phyloP scores from a whole-genome alignment of 1,140 invertebrate species.

The Listronotus oregonensis region DNA sequence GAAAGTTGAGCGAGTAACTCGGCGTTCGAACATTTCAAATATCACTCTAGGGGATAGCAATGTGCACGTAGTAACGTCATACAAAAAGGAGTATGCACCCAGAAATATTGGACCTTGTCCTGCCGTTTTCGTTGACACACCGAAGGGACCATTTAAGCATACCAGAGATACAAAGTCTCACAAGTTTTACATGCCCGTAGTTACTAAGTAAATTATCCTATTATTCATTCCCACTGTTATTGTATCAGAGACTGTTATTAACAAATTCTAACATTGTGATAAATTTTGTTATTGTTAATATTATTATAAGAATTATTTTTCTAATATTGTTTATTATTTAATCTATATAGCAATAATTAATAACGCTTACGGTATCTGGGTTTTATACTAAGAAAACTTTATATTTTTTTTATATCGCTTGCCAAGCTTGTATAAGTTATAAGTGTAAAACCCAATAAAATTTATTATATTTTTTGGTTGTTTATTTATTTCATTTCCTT shows the following conservation, averaged over 20 bases:
- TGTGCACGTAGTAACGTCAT: constrained; percentile 63
- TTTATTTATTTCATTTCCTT: constrained; percentile 38
- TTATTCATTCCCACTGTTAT: constrained; percentile 14
- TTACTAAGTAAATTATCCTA: constrained; percentile 34
- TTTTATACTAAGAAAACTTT: constrained; percentile 31
- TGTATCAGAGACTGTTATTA: constrained; percentile 35
- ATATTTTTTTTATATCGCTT: constrained; percentile 20
- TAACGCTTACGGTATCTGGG: constrained; percentile 36
- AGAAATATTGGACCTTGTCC: constrained; percentile 76
- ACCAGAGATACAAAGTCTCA: constrained; percentile 80
- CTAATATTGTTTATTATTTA: constrained; percentile 28
- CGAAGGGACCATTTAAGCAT: constrained; percentile 77
- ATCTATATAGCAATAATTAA: constrained; percentile 14
- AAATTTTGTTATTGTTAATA: constrained; percentile 38
- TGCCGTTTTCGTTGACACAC: constrained; percentile 72
- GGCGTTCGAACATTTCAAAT: constrained; percentile 70
- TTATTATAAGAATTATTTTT: constrained; percentile 33
- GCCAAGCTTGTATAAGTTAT: constrained; percentile 20
- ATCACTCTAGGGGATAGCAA: constrained; percentile 71
- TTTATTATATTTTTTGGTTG: constrained; percentile 26
- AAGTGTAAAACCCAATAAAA: constrained; percentile 33
- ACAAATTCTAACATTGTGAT: constrained; percentile 49
- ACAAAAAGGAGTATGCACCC: constrained; percentile 76
- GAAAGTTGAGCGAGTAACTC: constrained; percentile 61
- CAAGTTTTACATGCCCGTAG: constrained; percentile 75